Base-by-base conservation (phyloP, 2,113 vertebrate genomes). In the Sinocyclocheilus anshuiensis region DNA sequence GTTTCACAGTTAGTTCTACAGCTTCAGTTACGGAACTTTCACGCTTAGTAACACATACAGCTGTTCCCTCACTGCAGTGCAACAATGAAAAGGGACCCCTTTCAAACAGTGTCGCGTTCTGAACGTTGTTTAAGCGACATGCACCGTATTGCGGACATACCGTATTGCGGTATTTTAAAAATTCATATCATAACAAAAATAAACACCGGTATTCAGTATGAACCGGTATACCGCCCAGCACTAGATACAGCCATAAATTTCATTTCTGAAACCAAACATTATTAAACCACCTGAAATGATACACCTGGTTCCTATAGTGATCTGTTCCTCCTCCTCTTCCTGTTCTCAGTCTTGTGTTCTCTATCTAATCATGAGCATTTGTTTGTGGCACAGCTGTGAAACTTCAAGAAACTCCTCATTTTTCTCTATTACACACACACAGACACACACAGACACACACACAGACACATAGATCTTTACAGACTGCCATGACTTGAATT, bases 351-450 rank as follows among this genome's bases (percentile, higher is more conserved):
- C 0, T 53, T 77, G 48, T 53, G 74, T 77, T 77, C 8, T 77
- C 22, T 36, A 20, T 77, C 22, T 36, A 20, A 33, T 10, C 26
- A 7, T 36, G 1, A 36, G 50, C 26, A 22, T 55, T 36, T 36
- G 29, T 33, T 78, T 59, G 39, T 86, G 36, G 22, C 24, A 29
- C 42, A 78, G 61, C 61, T 83, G 53, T 74, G 48, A 29, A 20
- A 18, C 18, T 48, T 33, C 33, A 67, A 81, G 83, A 80, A 76
- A n/a, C 11, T 45, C 1, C 74, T 42, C 2, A 48, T 42, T 83
- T 67, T 4, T 45, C 4, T 45, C 67, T 77, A 10, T 45, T 45
- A 42, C 15, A 16, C 45, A 45, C 24, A 53, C 15, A 55, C 9
- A 24, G 22, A 39, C 55, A 79, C 53, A 50, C 6, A 67, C 36